Base-by-base conservation (phyloP, 2,797 vertebrate genomes). In the Buphagus erythrorhynchus region DNA sequence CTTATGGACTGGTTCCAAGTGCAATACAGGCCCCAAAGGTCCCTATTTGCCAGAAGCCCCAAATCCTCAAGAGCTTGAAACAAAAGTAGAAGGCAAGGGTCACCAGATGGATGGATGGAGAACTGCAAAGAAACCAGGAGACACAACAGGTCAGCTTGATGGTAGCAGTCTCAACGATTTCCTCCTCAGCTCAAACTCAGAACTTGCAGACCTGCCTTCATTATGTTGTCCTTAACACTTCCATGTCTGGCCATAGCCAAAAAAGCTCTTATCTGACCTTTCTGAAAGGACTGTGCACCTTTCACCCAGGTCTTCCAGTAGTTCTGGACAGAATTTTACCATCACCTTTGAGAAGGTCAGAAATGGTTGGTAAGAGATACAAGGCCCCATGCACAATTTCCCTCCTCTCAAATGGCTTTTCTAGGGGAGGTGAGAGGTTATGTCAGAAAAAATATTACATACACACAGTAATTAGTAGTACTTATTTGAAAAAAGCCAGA, bases 401-500 rank as follows among this genome's bases (percentile, higher is more conserved):
- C n/a, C 21, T 11, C 21, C 4, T 21, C 20, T 42, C 35, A n/a
- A 14, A 4, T n/a, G 31, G 25, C 35, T 92, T 68, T 77, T 54
- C 45, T 71, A 13, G 33, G 48, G 75, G 19, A 58, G 51, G 12
- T 28, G 40, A 95, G n/a, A 90, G 33, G 24, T 71, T 79, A 82
- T 49, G 42, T 59, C 48, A 59, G 38, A 75, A 87, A 74, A 93
- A 31, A 16, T 11, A 31, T 58, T 89, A 26, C 6, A 13, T 25
- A 36, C 0, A 0, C 66, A 25, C 16, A 83, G 31, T 35, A 80
- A 91, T 88, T 71, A 91, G 38, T 28, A 42, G 54, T 58, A 68
- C 6, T 48, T 93, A 40, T 38, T 58, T 88, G 88, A 92, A 88
- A 92, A 93, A 94, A 52, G 14, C 25, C 78, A 89, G 90, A 86